phyloP scores from a whole-genome alignment of 2,888 invertebrate species.

The Nesidiocoris tenuis region DNA sequence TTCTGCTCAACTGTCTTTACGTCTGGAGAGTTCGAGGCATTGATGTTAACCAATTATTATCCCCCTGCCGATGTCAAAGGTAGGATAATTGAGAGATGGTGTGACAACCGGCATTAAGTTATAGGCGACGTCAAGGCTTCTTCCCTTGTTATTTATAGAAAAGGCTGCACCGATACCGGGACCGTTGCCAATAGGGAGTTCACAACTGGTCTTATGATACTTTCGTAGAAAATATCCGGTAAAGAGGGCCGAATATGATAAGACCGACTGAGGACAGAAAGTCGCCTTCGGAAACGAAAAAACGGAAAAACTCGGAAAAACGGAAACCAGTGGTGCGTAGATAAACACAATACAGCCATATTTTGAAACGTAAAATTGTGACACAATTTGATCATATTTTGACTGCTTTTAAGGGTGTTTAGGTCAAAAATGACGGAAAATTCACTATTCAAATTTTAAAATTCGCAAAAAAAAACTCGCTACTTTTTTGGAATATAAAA shows the following conservation, averaged over 20 bases:
- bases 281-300: neutral
- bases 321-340: too few relatives aligned
- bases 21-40: neutral
- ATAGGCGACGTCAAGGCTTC: conserved; percentile 22
- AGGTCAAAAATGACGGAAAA: too few relatives aligned
- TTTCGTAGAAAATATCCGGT: conserved; percentile 20
- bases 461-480: too few relatives aligned
- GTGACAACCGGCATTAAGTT: conserved; percentile 38
- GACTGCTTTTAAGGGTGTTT: too few relatives aligned
- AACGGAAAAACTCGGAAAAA: conserved; percentile 1
- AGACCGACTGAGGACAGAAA: neutral
- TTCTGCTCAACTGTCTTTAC: neutral
- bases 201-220: conserved; percentile 23
- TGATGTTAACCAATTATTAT: conserved; percentile 33
- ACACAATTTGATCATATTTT: too few relatives aligned
- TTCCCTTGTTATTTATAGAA: conserved; percentile 21
- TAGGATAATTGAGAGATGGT: conserved; percentile 27
- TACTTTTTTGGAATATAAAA: too few relatives aligned
- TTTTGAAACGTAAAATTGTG: too few relatives aligned
- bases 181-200: conserved; percentile 21
- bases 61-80: conserved; percentile 17
- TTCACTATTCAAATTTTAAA: too few relatives aligned
- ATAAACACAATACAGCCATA: too few relatives aligned
- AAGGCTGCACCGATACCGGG: conserved; percentile 29
- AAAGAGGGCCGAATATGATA: neutral